Base-by-base conservation (phyloP, 2,888 invertebrate genomes). In the Mythimna albipuncta region DNA sequence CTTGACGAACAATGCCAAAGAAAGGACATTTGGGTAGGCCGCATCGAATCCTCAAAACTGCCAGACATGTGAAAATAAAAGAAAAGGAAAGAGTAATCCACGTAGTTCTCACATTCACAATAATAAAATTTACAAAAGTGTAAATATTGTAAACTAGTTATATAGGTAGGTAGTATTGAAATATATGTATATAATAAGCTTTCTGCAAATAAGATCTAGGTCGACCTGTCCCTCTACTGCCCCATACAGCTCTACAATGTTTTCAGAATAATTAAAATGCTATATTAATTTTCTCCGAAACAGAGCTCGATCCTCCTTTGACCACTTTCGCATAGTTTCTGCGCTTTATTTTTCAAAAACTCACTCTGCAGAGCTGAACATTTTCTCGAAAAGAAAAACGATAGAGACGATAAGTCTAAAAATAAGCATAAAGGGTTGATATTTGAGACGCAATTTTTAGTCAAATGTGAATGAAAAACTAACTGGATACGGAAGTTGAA, bases 271-370 rank as follows among this genome's bases (percentile, higher is more conserved):
- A 69, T 62, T 75, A 77, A 75, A 77, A 64, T 54, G 47, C 47
- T 54, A 54, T n/a, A 62, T 75, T 35, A 41, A 52, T 76, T 69
- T 75, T 76, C 63, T 64, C 38, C 35, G 64, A 77, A 75, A 54
- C 57, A 10, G 35, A 64, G 58, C 63, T 41, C n/a, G 11, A 6
- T 38, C 44, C 63, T 76, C 41, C 41, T 75, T 69, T 75, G 50
- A 75, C 26, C 35, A 9, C 1, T 62, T 62, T 75, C 32, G 44
- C n/a, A 52, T 65, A 55, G 47, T 75, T 75, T 50, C 38, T 35
- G 9, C 2, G 16, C 13, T 55, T 38, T 68, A 62, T 74, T 75
- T 58, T 58, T 52, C 4, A 44, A 52, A 73, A 74, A 65, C 13
- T 32, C 47, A 38, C n/a, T 44, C 35, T 7, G 32, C 16, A 21